Conservation (phyloP, 2,113 vertebrate genomes). For the Cepphus grylle region DNA sequence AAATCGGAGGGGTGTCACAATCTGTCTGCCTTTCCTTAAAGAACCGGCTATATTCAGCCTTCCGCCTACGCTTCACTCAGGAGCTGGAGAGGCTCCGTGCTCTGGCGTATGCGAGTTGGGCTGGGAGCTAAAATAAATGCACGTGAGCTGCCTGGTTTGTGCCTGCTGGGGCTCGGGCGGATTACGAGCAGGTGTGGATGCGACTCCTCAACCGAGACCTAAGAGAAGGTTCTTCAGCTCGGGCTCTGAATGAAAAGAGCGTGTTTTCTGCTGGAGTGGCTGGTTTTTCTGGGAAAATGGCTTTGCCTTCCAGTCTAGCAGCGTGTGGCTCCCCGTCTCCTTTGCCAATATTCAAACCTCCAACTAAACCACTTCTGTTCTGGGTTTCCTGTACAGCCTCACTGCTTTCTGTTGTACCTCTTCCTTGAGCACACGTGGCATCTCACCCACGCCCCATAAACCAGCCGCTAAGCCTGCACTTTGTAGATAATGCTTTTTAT, state of each 20-base stretch:
- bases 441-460: neutral
- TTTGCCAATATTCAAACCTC: neutral
- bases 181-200: fast-evolving
- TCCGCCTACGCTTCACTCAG: neutral
- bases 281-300: neutral
- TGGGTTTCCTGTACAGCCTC: neutral
- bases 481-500: neutral
- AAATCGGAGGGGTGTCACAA: neutral
- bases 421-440: fast-evolving
- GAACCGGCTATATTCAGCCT: neutral
- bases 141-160: neutral
- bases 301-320: neutral
- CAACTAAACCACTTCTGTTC: neutral
- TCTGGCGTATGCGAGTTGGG: neutral
- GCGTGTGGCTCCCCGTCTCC: neutral
- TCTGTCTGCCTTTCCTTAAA: neutral
- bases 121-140: neutral
- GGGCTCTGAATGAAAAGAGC: fast-evolving
- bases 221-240: neutral
- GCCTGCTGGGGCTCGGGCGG: neutral
- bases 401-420: too few relatives aligned
- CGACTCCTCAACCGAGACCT: neutral
- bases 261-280: neutral
- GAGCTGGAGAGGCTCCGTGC: neutral
- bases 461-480: fast-evolving